phyloP scores from a whole-genome alignment of 2,888 invertebrate species.

The Cerceris rybyensis region DNA sequence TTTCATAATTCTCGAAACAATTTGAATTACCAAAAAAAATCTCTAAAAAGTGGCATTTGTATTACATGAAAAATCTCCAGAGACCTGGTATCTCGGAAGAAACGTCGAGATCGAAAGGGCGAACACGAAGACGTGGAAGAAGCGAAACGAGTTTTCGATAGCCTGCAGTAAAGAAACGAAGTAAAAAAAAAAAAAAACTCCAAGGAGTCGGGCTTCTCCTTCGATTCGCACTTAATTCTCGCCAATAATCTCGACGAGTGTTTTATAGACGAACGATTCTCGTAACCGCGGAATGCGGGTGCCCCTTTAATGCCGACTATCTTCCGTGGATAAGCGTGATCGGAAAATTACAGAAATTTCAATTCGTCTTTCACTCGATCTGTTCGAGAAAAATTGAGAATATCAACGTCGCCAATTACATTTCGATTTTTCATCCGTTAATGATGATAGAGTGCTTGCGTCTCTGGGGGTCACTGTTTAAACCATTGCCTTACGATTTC shows the following conservation, averaged over 20 bases:
- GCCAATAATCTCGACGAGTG: slow-evolving; percentile 16
- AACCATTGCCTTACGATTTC: too few relatives aligned
- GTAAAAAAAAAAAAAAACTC: background rate
- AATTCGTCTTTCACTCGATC: too few relatives aligned
- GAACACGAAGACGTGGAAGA: background rate
- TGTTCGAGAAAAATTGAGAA: too few relatives aligned
- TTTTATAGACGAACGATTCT: slow-evolving; percentile 33
- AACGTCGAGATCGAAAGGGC: slow-evolving; percentile 1
- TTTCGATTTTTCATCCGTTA: too few relatives aligned
- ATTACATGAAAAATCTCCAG: background rate
- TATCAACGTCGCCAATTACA: too few relatives aligned
- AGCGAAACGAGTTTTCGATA: background rate
- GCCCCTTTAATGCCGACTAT: slow-evolving; percentile 23
- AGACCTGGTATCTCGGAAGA: background rate
- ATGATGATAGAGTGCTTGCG: too few relatives aligned
- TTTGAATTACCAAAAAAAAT: too few relatives aligned
- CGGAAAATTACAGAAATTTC: too few relatives aligned
- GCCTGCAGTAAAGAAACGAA: background rate
- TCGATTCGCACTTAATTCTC: slow-evolving; percentile 31
- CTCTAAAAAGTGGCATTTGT: too few relatives aligned
- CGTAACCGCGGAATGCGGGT: slow-evolving; percentile 34
- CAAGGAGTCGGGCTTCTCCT: background rate
- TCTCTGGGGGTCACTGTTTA: too few relatives aligned
- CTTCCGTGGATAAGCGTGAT: background rate
- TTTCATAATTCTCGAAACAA: too few relatives aligned